Base-by-base conservation (phyloP, 35 echinoderm and acorn worm species). In the Ptychodera flava region DNA sequence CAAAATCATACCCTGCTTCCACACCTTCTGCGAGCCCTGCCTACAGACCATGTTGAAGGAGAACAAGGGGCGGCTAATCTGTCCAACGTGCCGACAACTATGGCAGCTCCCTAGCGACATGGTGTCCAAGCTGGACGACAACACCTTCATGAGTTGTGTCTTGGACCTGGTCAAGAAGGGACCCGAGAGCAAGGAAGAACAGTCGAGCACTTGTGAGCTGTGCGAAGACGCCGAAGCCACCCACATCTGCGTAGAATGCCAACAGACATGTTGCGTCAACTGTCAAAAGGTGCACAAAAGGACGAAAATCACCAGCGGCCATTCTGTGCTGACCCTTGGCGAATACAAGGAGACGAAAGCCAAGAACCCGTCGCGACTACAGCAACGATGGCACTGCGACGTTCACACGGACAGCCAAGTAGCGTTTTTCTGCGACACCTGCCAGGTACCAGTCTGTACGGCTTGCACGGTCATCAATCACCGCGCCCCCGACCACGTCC, bases 381-480 rank as follows among this genome's bases (percentile, higher is more conserved):
- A 81, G 33, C 79, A 29, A 22, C 28, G 36, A 30, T 37, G 34
- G 1, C 36, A 89, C 79, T 89, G 87, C 34, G 64, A 37, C 0
- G 82, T 82, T 29, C 87, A 89, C 38, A 15, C 45, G 28, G 64
- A 36, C 15, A 79, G 82, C 27, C 34, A 82, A 34, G 33, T 89
- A 33, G 77, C 45, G 29, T 34, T 76, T 45, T 89, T 64, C 45
- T 89, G 87, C 38, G 80, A 34, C 28, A 89, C 87, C 15, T 89
- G 87, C 75, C 31, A 38, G 31, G 77, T 29, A 22, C 80, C 82
- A 80, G 37, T 89, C 35, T 89, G 87, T 38, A 29, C 78, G 27
- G 87, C 36, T 15, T 89, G 87, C 16, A 81, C 80, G 0, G 87
- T 83, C 6, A 80, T 53, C 28, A 80, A 89, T 31, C 87, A 89